phyloP scores from a whole-genome alignment of 1,140 invertebrate genomes.

The Nasonia longicornis region DNA sequence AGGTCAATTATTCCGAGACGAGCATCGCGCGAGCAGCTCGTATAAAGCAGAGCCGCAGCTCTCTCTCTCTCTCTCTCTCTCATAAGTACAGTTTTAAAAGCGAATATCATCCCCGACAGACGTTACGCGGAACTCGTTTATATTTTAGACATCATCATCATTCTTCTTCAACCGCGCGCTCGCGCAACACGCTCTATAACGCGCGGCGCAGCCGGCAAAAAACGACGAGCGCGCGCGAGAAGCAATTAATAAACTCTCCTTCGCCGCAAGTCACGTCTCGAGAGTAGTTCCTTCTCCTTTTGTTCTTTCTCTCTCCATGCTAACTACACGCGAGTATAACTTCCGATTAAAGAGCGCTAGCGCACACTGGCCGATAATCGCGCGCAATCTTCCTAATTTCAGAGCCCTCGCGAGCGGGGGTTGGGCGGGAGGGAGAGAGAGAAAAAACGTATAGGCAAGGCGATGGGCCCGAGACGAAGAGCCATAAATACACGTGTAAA shows the following conservation, averaged over 20 bases:
- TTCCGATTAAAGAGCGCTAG: constrained; percentile 38
- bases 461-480: constrained; percentile 46
- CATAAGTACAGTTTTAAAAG: constrained; percentile 36
- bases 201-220: neutral
- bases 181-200: neutral
- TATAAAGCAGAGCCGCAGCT: constrained; percentile 19
- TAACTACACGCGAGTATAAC: neutral
- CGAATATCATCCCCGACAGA: constrained; percentile 20
- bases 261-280: neutral
- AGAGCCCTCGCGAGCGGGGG: neutral
- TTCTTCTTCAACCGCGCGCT: neutral
- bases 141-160: constrained; percentile 41
- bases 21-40: neutral
- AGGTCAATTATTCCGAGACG: constrained; percentile 9
- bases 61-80: neutral
- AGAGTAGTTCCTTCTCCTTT: neutral
- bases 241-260: neutral
- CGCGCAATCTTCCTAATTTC: constrained; percentile 42
- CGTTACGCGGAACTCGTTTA: constrained; percentile 40
- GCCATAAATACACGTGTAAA: constrained; percentile 67
- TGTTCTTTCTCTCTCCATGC: neutral
- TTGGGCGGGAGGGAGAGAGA: neutral
- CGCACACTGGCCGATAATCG: neutral
- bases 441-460: neutral
- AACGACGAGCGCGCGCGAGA: neutral